Percentiles rank a stretch among this genome's conserved stretches.
Evolutionary conservation across 1,140 invertebrate genomes (phyloP).

Genomic region (Lycorma delicatula): DNA sequence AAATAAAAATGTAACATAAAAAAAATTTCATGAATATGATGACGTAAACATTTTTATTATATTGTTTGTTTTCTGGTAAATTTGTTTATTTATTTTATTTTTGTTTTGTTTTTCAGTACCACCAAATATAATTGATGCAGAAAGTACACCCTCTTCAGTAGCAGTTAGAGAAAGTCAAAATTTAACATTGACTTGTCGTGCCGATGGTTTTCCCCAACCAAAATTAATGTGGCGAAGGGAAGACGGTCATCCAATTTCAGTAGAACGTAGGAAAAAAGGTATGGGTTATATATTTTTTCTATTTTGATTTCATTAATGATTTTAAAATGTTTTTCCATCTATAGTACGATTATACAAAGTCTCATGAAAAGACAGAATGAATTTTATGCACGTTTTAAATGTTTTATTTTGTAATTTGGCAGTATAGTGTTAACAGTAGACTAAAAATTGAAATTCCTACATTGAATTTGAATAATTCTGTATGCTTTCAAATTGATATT

Average conservation of each 20-base stretch:
- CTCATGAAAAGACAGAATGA: too few species aligned
- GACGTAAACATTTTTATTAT: too few species aligned
- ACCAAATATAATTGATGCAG: slow-evolving; percentile 76
- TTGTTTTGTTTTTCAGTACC: slow-evolving; percentile 55
- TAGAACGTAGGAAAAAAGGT: slow-evolving; percentile 78
- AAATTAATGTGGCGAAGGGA: slow-evolving; percentile 86
- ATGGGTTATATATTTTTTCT: slow-evolving; percentile 18
- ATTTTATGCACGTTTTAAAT: too few species aligned
- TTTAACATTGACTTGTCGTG: slow-evolving; percentile 78
- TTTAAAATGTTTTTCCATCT: too few species aligned
- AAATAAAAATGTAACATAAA: too few species aligned
- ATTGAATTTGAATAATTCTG: too few species aligned
- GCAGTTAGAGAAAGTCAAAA: slow-evolving; percentile 84
- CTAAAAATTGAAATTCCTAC: too few species aligned
- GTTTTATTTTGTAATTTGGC: too few species aligned
- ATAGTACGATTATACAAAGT: too few species aligned
- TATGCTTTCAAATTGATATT: too few species aligned
- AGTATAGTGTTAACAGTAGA: too few species aligned
- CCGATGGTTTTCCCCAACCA: slow-evolving; percentile 78
- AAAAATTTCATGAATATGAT: too few species aligned
- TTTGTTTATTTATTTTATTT: not conserved
- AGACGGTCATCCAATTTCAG: slow-evolving; percentile 71
- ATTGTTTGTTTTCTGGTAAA: not conserved
- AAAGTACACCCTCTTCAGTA: slow-evolving; percentile 77
- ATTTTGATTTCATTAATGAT: not conserved